Evolutionary conservation across 2,113 vertebrate species (phyloP).

Genomic region (Rhinoptilus africanus): DNA sequence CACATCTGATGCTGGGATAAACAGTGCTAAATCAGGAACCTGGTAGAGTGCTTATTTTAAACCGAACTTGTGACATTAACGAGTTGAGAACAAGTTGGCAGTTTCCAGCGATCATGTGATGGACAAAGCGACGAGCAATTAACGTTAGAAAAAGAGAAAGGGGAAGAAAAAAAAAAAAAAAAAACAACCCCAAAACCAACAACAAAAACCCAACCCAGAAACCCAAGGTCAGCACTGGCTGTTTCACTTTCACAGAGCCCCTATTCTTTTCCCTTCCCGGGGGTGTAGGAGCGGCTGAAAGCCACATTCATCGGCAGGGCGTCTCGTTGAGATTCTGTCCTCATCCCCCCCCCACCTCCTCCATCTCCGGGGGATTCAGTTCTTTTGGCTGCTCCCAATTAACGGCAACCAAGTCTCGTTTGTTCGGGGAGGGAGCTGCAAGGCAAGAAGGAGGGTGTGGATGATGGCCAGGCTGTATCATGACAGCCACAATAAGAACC

Average conservation of each 20-base stretch:
- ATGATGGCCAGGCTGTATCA: slow-evolving; percentile 20
- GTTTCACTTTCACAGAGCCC: slow-evolving; percentile 57
- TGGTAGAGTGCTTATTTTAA: background rate
- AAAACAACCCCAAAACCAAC: background rate
- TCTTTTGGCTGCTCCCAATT: slow-evolving; percentile 55
- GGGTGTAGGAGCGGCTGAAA: slow-evolving; percentile 52
- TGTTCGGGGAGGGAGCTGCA: slow-evolving; percentile 26
- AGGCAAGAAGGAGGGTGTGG: slow-evolving; percentile 28
- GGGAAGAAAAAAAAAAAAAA: background rate
- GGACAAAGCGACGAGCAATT: slow-evolving; percentile 44
- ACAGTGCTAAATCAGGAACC: background rate
- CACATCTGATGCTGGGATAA: background rate
- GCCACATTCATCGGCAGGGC: slow-evolving; percentile 58
- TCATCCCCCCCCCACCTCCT: background rate
- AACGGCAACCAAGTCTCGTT: slow-evolving; percentile 29
- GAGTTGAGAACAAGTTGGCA: slow-evolving; percentile 25
- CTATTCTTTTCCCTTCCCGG: slow-evolving; percentile 37
- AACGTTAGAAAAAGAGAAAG: slow-evolving; percentile 42
- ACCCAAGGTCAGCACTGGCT: slow-evolving; percentile 67
- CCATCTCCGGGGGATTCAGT: slow-evolving; percentile 41
- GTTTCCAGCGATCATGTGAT: slow-evolving; percentile 35
- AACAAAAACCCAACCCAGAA: slow-evolving; percentile 37
- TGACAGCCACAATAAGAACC: slow-evolving; percentile 14
- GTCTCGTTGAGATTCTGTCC: slow-evolving; percentile 36
- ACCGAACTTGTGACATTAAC: background rate